A percentile compares a stretch with the other conserved stretches of the same genome.
Evolutionary conservation across 2,113 vertebrate genomes (phyloP).

Genomic region (Dromas ardeola): DNA sequence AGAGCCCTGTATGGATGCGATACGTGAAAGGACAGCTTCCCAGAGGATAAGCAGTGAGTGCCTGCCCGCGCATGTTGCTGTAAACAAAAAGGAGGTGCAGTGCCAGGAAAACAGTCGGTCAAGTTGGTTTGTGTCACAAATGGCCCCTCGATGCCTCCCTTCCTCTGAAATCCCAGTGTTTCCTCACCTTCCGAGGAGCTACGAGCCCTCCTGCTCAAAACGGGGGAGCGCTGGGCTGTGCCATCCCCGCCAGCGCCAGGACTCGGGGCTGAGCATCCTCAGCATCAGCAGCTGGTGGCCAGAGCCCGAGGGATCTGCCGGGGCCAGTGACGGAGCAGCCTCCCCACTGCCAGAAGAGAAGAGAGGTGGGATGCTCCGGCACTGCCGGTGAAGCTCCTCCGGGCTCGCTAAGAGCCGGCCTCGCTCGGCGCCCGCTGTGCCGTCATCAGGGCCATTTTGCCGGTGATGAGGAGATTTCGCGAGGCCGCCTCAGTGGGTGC

Average conservation of each 20-base stretch:
- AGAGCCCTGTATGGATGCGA: background rate
- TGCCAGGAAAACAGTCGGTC: fast-evolving
- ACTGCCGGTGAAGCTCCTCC: background rate
- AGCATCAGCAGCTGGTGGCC: too few relatives aligned
- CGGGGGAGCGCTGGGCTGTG: fast-evolving
- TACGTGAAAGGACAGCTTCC: background rate
- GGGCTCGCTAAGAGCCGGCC: fast-evolving
- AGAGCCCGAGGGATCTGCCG: background rate
- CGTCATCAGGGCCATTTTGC: slow-evolving; percentile 29
- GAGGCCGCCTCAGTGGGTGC: background rate
- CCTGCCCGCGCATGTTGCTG: fast-evolving
- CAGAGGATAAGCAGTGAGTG: background rate
- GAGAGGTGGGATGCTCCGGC: background rate
- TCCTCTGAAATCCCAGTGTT: background rate
- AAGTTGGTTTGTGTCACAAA: background rate
- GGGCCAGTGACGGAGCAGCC: fast-evolving
- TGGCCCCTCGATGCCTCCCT: too few relatives aligned
- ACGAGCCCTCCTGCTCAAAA: fast-evolving
- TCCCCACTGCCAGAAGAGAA: fast-evolving
- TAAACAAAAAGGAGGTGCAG: background rate
- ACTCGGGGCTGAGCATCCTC: background rate
- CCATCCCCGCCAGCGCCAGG: fast-evolving
- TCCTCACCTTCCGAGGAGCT: background rate
- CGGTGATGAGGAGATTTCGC: background rate
- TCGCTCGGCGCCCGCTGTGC: background rate